phyloP scores from a whole-genome alignment of 2,888 invertebrate species.

The Chirona hameri region DNA sequence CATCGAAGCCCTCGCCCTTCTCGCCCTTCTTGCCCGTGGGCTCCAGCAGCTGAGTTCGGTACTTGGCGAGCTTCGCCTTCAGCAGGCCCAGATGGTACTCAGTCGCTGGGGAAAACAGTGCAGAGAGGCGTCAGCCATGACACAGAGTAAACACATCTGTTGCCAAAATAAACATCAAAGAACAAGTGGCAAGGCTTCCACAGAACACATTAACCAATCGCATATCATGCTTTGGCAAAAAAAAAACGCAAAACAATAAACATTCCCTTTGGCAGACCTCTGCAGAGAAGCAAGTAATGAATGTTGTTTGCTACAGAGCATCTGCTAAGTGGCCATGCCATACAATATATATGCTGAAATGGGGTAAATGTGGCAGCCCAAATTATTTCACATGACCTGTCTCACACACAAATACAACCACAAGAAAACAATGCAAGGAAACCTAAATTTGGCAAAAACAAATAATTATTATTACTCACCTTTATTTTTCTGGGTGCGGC shows the following conservation, averaged over 20 bases:
- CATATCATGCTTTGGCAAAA: neutral
- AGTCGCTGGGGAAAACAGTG: constrained; percentile 66
- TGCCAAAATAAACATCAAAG: neutral
- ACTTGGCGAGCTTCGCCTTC: constrained; percentile 95
- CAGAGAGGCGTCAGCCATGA: neutral
- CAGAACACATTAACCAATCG: neutral
- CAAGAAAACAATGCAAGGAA: neutral
- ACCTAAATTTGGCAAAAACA: neutral
- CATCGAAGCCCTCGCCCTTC: constrained; percentile 98
- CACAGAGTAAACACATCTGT: neutral
- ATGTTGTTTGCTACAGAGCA: too few relatives aligned
- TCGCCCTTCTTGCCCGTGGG: constrained; percentile 84
- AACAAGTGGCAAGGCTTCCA: neutral
- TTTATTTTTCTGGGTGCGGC: constrained; percentile 98
- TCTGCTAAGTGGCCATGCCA: too few relatives aligned
- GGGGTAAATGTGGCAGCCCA: too few relatives aligned
- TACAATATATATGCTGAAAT: too few relatives aligned
- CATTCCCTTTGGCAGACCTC: neutral
- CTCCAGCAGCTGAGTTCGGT: constrained; percentile 88
- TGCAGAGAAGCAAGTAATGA: too few relatives aligned
- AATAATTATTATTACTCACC: constrained; percentile 57
- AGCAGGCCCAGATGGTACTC: constrained; percentile 97
- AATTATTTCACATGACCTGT: too few relatives aligned
- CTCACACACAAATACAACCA: too few relatives aligned
- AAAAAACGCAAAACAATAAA: neutral